phyloP scores from a whole-genome alignment of 2,797 vertebrate species.

The Scarus forsteni region DNA sequence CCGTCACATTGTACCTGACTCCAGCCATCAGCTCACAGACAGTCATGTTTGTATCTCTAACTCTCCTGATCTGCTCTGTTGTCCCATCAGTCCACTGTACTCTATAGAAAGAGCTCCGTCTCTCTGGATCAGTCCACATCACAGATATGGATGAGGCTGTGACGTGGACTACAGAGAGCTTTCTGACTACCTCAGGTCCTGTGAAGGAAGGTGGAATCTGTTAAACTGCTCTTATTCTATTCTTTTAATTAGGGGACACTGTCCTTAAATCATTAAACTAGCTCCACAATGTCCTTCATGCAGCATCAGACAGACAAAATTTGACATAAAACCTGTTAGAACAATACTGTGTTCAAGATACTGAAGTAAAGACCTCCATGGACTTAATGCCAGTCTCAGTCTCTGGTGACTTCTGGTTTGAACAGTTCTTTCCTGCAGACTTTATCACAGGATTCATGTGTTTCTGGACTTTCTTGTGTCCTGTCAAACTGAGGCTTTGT shows the following conservation, averaged over 20 bases:
- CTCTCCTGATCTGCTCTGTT: fast-evolving
- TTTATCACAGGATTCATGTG: too few relatives aligned
- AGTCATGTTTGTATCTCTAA: not conserved
- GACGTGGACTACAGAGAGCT: not conserved
- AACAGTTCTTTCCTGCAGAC: too few relatives aligned
- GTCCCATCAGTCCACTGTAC: slow-evolving; percentile 30
- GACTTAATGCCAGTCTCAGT: too few relatives aligned
- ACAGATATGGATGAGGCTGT: slow-evolving; percentile 44
- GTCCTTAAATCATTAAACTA: too few relatives aligned
- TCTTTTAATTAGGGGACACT: too few relatives aligned
- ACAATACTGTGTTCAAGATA: too few relatives aligned
- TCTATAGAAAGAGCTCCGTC: slow-evolving; percentile 29
- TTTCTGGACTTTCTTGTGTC: slow-evolving; percentile 32
- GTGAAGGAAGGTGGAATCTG: not conserved
- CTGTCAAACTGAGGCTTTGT: fast-evolving
- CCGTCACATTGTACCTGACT: slow-evolving; percentile 7
- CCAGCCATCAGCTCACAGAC: slow-evolving; percentile 33
- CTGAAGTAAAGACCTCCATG: too few relatives aligned
- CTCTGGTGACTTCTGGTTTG: too few relatives aligned
- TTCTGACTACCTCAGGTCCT: slow-evolving; percentile 38
- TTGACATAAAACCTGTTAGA: too few relatives aligned
- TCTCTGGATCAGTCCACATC: slow-evolving; percentile 39
- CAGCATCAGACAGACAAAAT: too few relatives aligned
- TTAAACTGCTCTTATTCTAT: too few relatives aligned
- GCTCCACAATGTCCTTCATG: too few relatives aligned